A percentile compares a stretch with the other conserved stretches of the same genome.
These are phyloP conservation scores for Lipotes vexillifer DNA, from an alignment of 2,113 vertebrate species.

Conservation along the genomic window DNA sequence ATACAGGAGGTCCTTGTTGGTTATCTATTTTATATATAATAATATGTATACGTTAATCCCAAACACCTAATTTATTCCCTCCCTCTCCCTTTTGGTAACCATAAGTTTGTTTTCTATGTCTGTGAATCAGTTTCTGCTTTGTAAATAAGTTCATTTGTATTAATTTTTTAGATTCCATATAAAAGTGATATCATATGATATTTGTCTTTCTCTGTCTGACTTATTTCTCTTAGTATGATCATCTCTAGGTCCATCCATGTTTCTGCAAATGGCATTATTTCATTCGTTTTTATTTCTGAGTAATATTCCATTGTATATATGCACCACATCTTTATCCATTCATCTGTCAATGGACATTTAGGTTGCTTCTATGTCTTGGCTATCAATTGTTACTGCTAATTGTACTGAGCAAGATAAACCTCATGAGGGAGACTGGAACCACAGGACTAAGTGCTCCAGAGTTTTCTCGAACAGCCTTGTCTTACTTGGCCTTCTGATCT, in stretches of 20 bases:
- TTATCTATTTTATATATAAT: not conserved
- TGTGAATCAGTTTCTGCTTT: not conserved
- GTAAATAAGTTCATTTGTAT: not conserved
- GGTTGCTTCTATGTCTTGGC: not conserved
- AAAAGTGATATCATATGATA: not conserved
- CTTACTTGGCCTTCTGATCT: not conserved
- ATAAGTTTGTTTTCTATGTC: not conserved
- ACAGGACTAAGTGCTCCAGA: not conserved
- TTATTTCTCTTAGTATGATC: not conserved
- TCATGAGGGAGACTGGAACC: rapidly evolving
- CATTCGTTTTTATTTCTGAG: not conserved
- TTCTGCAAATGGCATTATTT: not conserved
- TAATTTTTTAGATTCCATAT: not conserved
- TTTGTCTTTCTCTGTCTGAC: not conserved
- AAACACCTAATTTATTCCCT: not conserved
- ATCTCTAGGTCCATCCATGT: not conserved
- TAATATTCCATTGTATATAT: not conserved
- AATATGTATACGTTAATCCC: not conserved
- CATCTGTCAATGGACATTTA: not conserved
- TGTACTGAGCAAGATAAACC: not conserved
- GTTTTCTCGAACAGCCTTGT: not conserved
- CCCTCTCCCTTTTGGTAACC: not conserved
- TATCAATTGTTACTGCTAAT: not conserved
- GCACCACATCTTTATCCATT: not conserved
- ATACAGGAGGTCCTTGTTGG: not conserved